Base-by-base conservation (phyloP, 2,888 invertebrate species). In the Hypomecis punctinalis region DNA sequence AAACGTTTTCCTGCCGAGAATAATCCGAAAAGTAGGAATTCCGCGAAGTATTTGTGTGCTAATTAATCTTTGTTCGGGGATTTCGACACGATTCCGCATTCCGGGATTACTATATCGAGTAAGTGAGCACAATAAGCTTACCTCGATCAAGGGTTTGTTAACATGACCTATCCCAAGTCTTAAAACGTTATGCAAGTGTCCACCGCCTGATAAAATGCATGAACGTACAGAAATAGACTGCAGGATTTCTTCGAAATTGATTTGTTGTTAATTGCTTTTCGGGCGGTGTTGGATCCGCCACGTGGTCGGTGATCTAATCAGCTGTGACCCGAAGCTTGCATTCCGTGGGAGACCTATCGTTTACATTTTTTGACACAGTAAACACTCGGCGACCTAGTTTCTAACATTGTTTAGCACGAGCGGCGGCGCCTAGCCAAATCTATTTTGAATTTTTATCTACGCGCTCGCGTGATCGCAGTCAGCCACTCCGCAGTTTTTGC, bases 381-480 rank as follows among this genome's bases (percentile, higher is more conserved):
- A 89, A 88, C 88, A 88, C 84, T 77, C 79, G 84, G 78, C 89
- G 91, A 91, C 91, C 91, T 81, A 91, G 80, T 91, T 91, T 88
- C 84, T 84, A 82, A 86, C 85, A 90, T 91, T 89, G 90, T 89
- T 87, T 53, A 81, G 75, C 77, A 77, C 77, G 77, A 75, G 77
- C 80, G 76, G 91, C 89, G 89, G 91, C 89, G 89, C 85, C 75
- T 84, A 84, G 91, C 91, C 91, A 91, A 91, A 81, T 91, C 91
- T 91, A 91, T 91, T 91, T 91, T 79, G 76, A 66, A 88, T 84
- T 85, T 89, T 89, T 86, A 89, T 86, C 87, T 89, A 83, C 86
- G 87, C 80, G 85, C 79, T 76, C 81, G 76, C 82, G 76, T 76
- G 78, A 78, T 76, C 81, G 77, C 82, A 76, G 84, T 86, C 85